A percentile compares a stretch with the other conserved stretches of the same genome.
phyloP scores from a whole-genome alignment of 2,797 vertebrate species.

The Squalus acanthias region DNA sequence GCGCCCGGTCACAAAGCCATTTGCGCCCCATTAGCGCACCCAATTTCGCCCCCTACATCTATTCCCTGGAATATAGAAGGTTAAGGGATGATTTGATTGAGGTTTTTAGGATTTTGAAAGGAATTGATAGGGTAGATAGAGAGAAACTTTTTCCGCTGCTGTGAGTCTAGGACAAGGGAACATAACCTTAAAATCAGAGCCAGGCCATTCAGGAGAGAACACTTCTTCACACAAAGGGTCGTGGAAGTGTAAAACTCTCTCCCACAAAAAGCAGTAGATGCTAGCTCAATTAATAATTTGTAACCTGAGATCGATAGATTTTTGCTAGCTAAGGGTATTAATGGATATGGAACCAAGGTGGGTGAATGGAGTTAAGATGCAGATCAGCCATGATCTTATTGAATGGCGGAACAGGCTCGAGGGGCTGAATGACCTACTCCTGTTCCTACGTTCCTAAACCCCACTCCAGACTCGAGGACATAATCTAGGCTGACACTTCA shows the following conservation, averaged over 20 bases:
- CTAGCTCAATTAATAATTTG: neutral
- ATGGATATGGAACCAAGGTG: neutral
- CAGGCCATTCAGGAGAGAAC: neutral
- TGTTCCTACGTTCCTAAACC: no score
- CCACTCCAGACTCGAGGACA: neutral
- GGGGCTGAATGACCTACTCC: neutral
- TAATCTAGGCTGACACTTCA: neutral
- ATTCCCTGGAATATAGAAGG: neutral
- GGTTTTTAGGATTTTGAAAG: slow-evolving; percentile 7
- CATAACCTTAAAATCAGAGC: neutral
- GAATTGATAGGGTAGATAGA: neutral
- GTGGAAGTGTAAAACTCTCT: neutral
- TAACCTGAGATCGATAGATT: neutral
- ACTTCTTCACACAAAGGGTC: neutral
- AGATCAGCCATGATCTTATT: neutral
- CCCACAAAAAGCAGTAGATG: neutral
- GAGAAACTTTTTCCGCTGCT: neutral
- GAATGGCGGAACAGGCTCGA: neutral
- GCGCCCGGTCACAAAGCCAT: no score
- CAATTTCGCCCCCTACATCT: no score
- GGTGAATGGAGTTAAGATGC: neutral
- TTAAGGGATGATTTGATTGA: neutral
- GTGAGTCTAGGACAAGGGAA: neutral
- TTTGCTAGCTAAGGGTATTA: neutral
- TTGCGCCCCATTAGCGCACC: no score